Evolutionary conservation across 2,797 vertebrate species (phyloP).

Genomic region (Premnoplex brunnescens): DNA sequence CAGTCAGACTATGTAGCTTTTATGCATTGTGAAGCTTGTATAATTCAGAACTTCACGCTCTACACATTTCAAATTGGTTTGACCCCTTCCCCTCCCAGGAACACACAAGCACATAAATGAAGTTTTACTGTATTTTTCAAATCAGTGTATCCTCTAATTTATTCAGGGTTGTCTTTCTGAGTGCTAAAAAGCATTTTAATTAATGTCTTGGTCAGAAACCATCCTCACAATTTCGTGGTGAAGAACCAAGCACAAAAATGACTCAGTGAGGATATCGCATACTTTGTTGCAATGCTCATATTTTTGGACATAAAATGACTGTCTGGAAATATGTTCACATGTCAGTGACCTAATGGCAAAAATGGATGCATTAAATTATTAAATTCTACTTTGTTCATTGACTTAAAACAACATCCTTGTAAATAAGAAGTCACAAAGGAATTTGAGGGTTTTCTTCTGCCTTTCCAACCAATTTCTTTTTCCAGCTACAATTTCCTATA

Average conservation of each 20-base stretch:
- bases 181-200: slow-evolving; percentile 11
- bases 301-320: not conserved
- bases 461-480: not conserved
- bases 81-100: not conserved
- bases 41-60: slow-evolving; percentile 27
- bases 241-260: not conserved
- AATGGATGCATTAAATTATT: not conserved
- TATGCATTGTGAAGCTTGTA: slow-evolving; percentile 20
- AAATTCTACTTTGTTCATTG: not conserved
- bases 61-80: slow-evolving; percentile 49
- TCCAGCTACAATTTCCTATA: not conserved
- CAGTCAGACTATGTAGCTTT: not conserved
- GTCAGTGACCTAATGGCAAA: not conserved
- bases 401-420: not conserved
- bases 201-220: not conserved
- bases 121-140: not conserved
- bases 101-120: not conserved
- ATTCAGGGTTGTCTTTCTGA: not conserved
- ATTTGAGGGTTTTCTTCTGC: not conserved
- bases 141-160: not conserved
- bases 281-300: not conserved
- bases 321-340: not conserved
- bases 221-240: not conserved
- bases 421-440: not conserved
- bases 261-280: not conserved